These are phyloP conservation scores for Drosophila suboccidentalis DNA, from an alignment of 2,888 invertebrate genomes.

Conservation along the genomic window DNA sequence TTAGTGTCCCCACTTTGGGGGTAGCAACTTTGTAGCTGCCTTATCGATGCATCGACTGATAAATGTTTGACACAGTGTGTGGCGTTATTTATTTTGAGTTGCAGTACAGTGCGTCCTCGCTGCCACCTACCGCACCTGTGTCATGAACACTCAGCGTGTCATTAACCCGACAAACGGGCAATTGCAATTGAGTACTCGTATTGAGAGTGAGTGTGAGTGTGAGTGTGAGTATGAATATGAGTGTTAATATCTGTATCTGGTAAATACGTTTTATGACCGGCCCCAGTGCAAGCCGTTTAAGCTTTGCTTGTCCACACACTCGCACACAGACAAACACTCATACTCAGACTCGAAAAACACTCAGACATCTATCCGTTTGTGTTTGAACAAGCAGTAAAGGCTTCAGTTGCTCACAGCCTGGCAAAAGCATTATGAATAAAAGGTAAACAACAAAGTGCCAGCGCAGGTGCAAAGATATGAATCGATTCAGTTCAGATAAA, in stretches of 20 bases:
- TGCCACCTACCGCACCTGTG: slow-evolving; percentile 2
- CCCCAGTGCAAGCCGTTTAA: slow-evolving; percentile 43
- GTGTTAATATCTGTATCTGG: slow-evolving; percentile 50
- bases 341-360: slow-evolving; percentile 13
- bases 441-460: slow-evolving; percentile 35
- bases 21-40: slow-evolving; percentile 70
- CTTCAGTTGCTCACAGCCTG: slow-evolving; percentile 30
- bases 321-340: slow-evolving; percentile 9
- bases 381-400: slow-evolving; percentile 63
- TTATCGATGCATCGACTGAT: slow-evolving; percentile 75
- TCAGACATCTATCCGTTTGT: slow-evolving; percentile 23
- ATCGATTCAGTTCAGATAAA: slow-evolving; percentile 23
- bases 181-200: slow-evolving; percentile 51
- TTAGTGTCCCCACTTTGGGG: background rate
- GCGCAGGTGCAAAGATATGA: slow-evolving; percentile 34
- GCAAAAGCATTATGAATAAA: slow-evolving; percentile 37
- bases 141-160: slow-evolving; percentile 52
- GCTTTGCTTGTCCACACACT: slow-evolving; percentile 58
- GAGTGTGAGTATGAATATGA: slow-evolving; percentile 1
- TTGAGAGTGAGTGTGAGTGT: slow-evolving; percentile 13
- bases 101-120: slow-evolving; percentile 48
- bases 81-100: slow-evolving; percentile 59
- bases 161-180: slow-evolving; percentile 55
- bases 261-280: slow-evolving; percentile 67
- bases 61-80: slow-evolving; percentile 77